phyloP scores from a whole-genome alignment of 2,113 vertebrate genomes.

The Baryphthengus martii region DNA sequence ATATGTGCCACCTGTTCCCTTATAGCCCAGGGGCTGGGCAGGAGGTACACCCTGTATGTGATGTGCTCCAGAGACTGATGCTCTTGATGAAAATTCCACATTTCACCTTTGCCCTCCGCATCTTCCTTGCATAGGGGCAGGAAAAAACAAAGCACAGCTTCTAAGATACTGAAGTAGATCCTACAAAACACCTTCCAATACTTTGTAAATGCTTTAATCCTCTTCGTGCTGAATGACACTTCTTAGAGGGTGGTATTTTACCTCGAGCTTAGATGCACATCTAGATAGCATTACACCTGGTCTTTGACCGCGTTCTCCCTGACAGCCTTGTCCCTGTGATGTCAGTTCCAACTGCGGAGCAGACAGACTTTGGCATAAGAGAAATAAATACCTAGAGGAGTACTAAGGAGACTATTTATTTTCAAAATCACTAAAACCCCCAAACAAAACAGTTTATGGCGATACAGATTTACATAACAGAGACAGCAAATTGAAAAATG shows the following conservation, averaged over 20 bases:
- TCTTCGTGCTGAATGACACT: not conserved
- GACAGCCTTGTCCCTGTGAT: not conserved
- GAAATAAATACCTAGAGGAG: constrained; percentile 10
- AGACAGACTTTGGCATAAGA: not conserved
- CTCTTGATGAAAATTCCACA: not conserved
- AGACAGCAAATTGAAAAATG: constrained; percentile 72
- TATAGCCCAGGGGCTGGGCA: not conserved
- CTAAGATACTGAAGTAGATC: not conserved
- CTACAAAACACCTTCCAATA: not conserved
- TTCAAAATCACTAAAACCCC: constrained; percentile 78
- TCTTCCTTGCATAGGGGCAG: not conserved
- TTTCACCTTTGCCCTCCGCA: not conserved
- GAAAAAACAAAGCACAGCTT: not conserved
- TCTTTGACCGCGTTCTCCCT: not conserved
- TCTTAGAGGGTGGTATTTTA: not conserved
- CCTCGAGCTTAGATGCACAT: not conserved
- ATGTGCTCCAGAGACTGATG: not conserved
- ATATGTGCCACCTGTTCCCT: not conserved
- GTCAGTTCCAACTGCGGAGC: not conserved
- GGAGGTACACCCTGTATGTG: not conserved
- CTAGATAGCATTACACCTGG: not conserved
- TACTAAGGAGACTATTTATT: constrained; percentile 76
- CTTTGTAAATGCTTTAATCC: not conserved
- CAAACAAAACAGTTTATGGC: constrained; percentile 66
- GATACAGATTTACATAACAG: constrained; percentile 77